phyloP scores from a whole-genome alignment of 2,113 vertebrate species.

The Thalassarche chlororhynchos region DNA sequence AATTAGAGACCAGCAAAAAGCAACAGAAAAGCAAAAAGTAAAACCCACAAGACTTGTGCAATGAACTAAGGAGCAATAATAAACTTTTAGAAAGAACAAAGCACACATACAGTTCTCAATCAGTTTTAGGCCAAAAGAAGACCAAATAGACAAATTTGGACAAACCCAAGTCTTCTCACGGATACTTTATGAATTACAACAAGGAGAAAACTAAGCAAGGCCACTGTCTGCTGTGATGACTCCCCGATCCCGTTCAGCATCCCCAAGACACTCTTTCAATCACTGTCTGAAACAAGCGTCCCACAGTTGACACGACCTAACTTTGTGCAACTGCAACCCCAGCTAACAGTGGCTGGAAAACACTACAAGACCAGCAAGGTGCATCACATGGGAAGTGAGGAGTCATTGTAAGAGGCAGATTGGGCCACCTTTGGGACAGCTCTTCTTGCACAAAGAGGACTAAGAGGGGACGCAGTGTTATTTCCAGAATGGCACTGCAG shows the following conservation, averaged over 20 bases:
- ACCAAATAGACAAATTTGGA: neutral
- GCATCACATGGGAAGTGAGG: neutral
- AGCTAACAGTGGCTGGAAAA: neutral
- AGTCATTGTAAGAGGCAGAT: neutral
- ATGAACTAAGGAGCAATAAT: neutral
- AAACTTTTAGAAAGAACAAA: neutral
- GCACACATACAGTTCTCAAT: neutral
- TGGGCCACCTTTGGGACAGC: neutral
- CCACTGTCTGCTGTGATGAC: neutral
- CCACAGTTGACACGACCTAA: accelerated
- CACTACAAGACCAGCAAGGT: neutral
- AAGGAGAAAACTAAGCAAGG: neutral
- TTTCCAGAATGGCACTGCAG: neutral
- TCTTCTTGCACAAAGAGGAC: neutral
- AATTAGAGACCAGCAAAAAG: neutral
- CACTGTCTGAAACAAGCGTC: neutral
- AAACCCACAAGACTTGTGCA: neutral
- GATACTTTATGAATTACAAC: neutral
- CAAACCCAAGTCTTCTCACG: neutral
- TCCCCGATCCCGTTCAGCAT: neutral
- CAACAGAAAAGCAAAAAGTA: neutral
- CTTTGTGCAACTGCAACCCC: neutral
- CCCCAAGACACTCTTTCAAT: neutral
- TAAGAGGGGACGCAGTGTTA: neutral
- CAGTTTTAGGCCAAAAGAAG: neutral